A percentile compares a stretch with the other conserved stretches of the same genome.
These are phyloP conservation scores for Chitala chitala DNA, from an alignment of 2,113 vertebrate species.

Conservation along the genomic window DNA sequence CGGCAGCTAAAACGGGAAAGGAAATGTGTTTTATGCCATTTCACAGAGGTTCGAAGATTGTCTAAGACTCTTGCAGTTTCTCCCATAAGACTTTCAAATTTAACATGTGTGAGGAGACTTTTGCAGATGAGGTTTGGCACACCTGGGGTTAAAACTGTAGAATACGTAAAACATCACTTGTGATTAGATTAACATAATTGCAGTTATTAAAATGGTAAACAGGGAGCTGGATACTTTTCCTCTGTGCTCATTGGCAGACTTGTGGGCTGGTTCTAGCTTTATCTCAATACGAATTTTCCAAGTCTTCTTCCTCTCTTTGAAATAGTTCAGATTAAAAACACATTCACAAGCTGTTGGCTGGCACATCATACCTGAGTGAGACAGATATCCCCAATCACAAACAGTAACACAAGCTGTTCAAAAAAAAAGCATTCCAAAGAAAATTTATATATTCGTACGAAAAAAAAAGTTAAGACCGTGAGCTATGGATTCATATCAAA, in stretches of 20 bases:
- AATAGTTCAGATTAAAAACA: constrained; percentile 90
- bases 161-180: constrained; percentile 49
- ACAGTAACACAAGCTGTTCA: constrained; percentile 88
- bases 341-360: constrained; percentile 99
- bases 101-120: constrained; percentile 78
- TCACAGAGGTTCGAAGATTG: constrained; percentile 88
- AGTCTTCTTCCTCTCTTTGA: constrained; percentile 63
- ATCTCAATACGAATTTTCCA: constrained; percentile 66
- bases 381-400: constrained; percentile 89
- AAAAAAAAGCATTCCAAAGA: constrained; percentile 81
- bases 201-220: constrained; percentile 44
- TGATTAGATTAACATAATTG: constrained; percentile 53
- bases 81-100: constrained; percentile 79
- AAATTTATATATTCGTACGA: constrained; percentile 61
- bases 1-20: constrained; percentile 56
- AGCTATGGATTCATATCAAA: constrained; percentile 77
- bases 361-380: constrained; percentile 99
- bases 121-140: constrained; percentile 92
- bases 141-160: constrained; percentile 70
- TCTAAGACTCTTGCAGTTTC: constrained; percentile 86
- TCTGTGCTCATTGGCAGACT: constrained; percentile 62
- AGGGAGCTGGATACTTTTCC: constrained; percentile 44
- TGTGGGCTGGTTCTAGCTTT: constrained; percentile 65
- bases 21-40: constrained; percentile 51
- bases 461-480: constrained; percentile 84